Evolutionary conservation across 2,113 vertebrate genomes (phyloP), one percentile per base, ranked within the genome.

Genomic region (Raja brachyura): DNA sequence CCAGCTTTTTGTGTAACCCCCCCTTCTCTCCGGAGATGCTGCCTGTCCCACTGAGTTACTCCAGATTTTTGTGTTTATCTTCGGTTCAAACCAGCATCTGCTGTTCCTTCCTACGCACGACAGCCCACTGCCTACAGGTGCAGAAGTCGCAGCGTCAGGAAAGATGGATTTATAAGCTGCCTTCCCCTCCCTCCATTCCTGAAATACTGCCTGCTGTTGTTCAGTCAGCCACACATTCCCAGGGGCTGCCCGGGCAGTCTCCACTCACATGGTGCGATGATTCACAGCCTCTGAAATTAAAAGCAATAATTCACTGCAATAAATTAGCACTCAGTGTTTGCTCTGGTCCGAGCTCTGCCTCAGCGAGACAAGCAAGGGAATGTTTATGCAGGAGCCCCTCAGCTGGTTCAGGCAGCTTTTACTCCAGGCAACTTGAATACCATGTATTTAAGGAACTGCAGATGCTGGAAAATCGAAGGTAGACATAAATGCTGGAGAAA

Each of bases 141-240:
- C 83, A n/a, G 2, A 1, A 0, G 59, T 5, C 20, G 11, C 3
- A 14, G n/a, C 18, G 83, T 88, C 83, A 88, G 81, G 11, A 66
- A 31, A 10, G 28, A 88, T 63, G 28, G 28, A 88, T 88, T 88
- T 88, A 88, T 31, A 88, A 88, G 83, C 59, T 88, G 83, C 59
- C 83, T 31, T 88, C 83, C 63, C 83, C 83, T 88, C 83, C 83
- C 83, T 88, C 83, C 59, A 33, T 88, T 88, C 83, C 59, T 88
- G 59, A 88, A 88, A 66, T 88, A 31, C 83, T 63, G 14, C 59
- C 63, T 31, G 83, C 28, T 28, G n/a, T 63, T n/a, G 83, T 88
- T 63, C 31, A 88, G 28, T 56, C 33, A 16, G 18, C 18, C 31
- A 66, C 63, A 31, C 31, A 66, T 63, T 63, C 56, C 63, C 83